Conservation (phyloP, 2,113 vertebrate species). For the Nothobranchius kuhntae region DNA sequence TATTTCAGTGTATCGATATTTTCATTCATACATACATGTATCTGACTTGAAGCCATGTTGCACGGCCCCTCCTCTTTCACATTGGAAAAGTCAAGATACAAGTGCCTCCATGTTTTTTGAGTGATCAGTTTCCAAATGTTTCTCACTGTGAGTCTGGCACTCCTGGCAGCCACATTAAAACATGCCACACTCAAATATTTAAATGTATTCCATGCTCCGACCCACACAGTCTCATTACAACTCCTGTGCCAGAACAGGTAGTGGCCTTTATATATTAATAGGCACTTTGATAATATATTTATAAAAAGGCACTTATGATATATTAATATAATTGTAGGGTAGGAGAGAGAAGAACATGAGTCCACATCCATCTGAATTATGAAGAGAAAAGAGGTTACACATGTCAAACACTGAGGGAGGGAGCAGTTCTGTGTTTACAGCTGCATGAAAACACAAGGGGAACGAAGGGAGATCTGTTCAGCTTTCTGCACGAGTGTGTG, state of each 20-base stretch:
- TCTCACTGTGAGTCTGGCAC: constrained; percentile 1
- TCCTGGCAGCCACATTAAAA: constrained; percentile 24
- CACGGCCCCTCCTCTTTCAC: not conserved
- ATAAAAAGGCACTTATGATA: constrained; percentile 48
- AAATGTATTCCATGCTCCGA: not conserved
- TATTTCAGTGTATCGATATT: no score
- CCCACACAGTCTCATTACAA: constrained; percentile 38
- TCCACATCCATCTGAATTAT: constrained; percentile 52
- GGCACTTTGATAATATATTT: constrained; percentile 50
- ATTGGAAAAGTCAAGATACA: not conserved
- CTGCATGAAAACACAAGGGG: constrained; percentile 21
- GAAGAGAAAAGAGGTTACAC: constrained; percentile 42
- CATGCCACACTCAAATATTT: constrained; percentile 7
- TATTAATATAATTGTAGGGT: constrained; percentile 51
- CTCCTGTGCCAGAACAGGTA: constrained; percentile 31
- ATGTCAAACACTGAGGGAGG: constrained; percentile 43
- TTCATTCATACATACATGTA: no score
- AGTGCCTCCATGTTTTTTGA: not conserved
- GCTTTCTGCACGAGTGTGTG: constrained; percentile 8
- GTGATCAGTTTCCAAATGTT: constrained; percentile 11
- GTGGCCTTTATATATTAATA: constrained; percentile 48
- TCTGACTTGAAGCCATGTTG: not conserved
- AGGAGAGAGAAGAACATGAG: constrained; percentile 26
- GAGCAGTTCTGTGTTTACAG: constrained; percentile 41
- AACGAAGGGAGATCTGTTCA: constrained; percentile 20